Evolutionary conservation across 1,140 invertebrate genomes (phyloP).

Genomic region (Prorops nasuta): DNA sequence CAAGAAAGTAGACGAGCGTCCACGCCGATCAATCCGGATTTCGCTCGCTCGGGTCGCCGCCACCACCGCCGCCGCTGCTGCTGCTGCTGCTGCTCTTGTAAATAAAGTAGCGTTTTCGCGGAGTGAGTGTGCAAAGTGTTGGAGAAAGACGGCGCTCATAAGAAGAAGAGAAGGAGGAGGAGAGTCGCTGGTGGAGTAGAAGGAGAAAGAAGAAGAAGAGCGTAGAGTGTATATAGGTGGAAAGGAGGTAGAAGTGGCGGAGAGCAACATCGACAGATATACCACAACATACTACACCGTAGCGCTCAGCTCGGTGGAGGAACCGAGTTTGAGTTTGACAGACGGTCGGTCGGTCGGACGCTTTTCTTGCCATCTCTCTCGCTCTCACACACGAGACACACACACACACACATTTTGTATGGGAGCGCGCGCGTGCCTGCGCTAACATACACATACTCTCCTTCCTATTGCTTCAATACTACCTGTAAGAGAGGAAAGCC

Average conservation of each 20-base stretch:
- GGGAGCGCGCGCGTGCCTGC: no score
- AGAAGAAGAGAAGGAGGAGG: conserved; percentile 14
- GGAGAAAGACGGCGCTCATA: conserved; percentile 21
- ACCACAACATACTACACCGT: not conserved
- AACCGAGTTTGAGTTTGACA: not conserved
- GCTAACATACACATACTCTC: no score
- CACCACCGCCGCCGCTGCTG: no score
- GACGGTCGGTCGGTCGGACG: not conserved
- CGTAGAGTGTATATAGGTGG: not conserved
- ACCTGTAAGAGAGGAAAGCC: not conserved
- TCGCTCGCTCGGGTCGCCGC: conserved; percentile 8
- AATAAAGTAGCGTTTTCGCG: conserved; percentile 22
- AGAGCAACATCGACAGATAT: not conserved
- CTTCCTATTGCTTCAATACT: not conserved
- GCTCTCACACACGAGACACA: no score
- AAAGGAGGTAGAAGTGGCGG: not conserved
- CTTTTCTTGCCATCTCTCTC: conserved; percentile 19
- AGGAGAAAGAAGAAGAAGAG: conserved; percentile 27
- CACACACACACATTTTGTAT: no score
- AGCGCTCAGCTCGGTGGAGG: not conserved
- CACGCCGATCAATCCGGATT: conserved; percentile 10
- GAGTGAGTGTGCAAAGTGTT: conserved; percentile 32
- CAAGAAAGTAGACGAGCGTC: no score
- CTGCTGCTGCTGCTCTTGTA: no score
- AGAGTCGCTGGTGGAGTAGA: conserved; percentile 15